Base-by-base conservation (phyloP, 2,113 vertebrate species). In the Manacus vitellinus region DNA sequence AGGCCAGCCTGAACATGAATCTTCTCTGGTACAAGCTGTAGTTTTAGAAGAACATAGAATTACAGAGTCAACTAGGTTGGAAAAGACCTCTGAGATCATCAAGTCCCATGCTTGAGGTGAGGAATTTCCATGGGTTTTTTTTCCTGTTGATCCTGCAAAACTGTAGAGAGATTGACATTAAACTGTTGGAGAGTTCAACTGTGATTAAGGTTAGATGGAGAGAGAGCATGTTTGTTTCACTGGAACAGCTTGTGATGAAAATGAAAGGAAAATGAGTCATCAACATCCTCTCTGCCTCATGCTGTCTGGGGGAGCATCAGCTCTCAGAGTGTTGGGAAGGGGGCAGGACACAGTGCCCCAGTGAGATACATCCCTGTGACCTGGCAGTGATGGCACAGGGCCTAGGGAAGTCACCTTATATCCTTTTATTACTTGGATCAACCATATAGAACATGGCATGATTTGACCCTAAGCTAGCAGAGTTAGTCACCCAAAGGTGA, bases 261-360 rank as follows among this genome's bases (percentile, higher is more conserved):
- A 91, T 20, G 44, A 94, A 94, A 85, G 92, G 63, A 93, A 93
- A 90, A 87, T 93, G 91, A 94, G 65, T 94, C 95, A 93, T 58
- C 65, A 12, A 33, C 93, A 89, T 94, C 88, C 92, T 94, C 62
- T 85, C 20, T 70, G 68, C 75, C 68, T 94, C 35, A 3, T 12
- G 81, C n/a, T 14, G n/a, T 39, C 80, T 33, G 41, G 15, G 65
- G 51, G 31, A 91, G 11, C 3, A 1, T 31, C 51, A 85, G 58
- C 67, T 27, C 46, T 51, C 54, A 4, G 65, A 21, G 43, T 2
- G 14, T 1, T 41, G 58, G 20, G 65, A 37, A 28, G 47, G 3
- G 56, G 59, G 80, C 73, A 85, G 90, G 44, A 71, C 41, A 14
- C 6, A 56, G 90, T 55, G 24, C 4, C 44, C 14, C 61, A 5